Evolutionary conservation across 1,140 invertebrate species (phyloP).

Genomic region (Octopus bimaculoides): DNA sequence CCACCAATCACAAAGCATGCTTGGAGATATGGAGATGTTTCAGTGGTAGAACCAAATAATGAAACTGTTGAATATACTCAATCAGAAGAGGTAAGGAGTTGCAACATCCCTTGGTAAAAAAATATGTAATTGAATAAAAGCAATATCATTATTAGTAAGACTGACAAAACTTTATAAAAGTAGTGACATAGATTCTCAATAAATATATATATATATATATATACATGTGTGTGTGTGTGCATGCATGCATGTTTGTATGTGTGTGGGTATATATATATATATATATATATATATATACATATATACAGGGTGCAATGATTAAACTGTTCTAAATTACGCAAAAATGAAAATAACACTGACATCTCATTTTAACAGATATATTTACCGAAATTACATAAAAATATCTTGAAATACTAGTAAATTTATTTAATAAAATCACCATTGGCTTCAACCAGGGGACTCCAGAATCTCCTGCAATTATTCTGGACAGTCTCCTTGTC

Average conservation of each 20-base stretch:
- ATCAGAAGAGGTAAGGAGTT: background rate
- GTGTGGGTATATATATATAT: no score
- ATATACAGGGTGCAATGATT: no score
- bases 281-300: no score
- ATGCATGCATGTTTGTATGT: background rate
- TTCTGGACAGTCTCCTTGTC: no score
- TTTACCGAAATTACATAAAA: no score
- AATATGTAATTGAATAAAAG: background rate
- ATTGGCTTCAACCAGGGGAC: no score
- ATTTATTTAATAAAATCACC: no score
- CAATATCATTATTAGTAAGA: background rate
- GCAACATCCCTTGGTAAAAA: background rate
- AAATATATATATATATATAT: background rate
- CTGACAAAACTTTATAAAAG: background rate
- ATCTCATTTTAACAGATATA: no score
- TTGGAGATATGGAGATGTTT: background rate
- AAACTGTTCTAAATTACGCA: no score
- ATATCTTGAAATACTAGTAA: no score
- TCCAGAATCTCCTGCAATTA: no score
- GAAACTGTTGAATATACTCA: constrained; percentile 6
- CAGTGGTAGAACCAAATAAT: background rate
- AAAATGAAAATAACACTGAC: no score
- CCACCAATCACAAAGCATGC: background rate
- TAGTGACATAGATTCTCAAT: background rate
- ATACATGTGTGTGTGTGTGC: background rate